Base-by-base conservation (phyloP, 2,113 vertebrate genomes). In the Steatornis caripensis region DNA sequence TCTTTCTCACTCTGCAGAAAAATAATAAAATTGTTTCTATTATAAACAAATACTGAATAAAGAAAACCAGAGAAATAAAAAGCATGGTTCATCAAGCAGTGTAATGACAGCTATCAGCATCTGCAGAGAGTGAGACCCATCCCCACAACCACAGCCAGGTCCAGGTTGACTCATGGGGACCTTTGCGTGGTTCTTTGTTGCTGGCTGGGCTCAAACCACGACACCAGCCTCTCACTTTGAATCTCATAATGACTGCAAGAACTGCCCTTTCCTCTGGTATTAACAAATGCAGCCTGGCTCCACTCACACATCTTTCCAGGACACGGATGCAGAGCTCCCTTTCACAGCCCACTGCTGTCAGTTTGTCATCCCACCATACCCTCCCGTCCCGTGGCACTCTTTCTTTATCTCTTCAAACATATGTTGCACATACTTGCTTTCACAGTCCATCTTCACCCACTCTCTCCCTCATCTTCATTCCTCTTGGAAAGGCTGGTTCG, bases 361-460 rank as follows among this genome's bases (percentile, higher is more conserved):
- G 70, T 0, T 10, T 84, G 77, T 55, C 70, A 68, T 36, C 74
- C 54, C 70, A 76, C 61, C 27, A 12, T 37, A 43, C 8, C 34
- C 36, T 45, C 32, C 17, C 24, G 41, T 62, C 54, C 0, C 0
- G 18, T 70, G 54, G 4, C 71, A 75, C 43, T 30, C 41, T 71
- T 41, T 45, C 82, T 21, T 37, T 72, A 43, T 55, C 65, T 12
- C 61, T 87, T 75, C 58, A 58, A 75, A 72, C 87, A 93, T 94
- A 93, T 51, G 69, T 68, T 91, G 84, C 84, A 84, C 81, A 57
- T 39, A 34, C 30, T 70, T 84, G 72, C 34, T 92, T 87, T 96
- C 91, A 17, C 68, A 78, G 89, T 81, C 91, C 80, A 43, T 94
- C 89, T 27, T 95, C 89, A 96, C 84, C 94, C 91, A 82, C 69